Evolutionary conservation across 2,888 invertebrate species (phyloP), one percentile per base, ranked within the genome.

Genomic region (Thera obeliscata): DNA sequence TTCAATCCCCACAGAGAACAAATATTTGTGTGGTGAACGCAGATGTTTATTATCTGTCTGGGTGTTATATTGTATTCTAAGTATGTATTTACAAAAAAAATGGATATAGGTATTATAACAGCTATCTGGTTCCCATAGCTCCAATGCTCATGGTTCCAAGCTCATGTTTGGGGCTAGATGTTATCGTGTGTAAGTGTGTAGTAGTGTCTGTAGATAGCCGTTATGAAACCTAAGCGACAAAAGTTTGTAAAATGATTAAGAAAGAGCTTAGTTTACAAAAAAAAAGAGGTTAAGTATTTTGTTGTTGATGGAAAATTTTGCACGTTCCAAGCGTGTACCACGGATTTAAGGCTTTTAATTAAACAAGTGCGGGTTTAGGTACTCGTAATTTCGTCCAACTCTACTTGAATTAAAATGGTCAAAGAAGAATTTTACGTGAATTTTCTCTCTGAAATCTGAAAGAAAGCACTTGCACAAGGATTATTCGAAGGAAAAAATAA

Each of bases 371-470:
- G 22, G 22, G 22, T 38, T 38, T 11, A 12, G 22, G 22, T 33
- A 33, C 49, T 63, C 50, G 50, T 63, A 56, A 61, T 50, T 63
- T 63, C 33, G 33, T 63, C 56, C 60, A 52, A 55, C 38, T 48
- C 11, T 57, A 41, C 22, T 56, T 35, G 38, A 56, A 38, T 56
- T n/a, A 56, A 56, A 56, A 41, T 50, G 50, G 50, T 63, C 22
- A 56, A 63, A 52, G 43, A 41, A 43, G 43, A 64, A 58, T 56
- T 56, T 49, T 36, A 50, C 0, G 52, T 46, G 43, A 52, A 7
- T 43, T 43, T 43, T 46, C 35, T 54, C 46, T 58, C 52, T 4
- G 50, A 41, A 49, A n/a, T 64, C 50, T 5, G 43, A 52, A 50
- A 43, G 52, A 55, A 62, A 48, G 48, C 46, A 48, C 11, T 55